Base-by-base conservation (phyloP, 1,140 invertebrate species). In the Leptopilina clavipes region DNA sequence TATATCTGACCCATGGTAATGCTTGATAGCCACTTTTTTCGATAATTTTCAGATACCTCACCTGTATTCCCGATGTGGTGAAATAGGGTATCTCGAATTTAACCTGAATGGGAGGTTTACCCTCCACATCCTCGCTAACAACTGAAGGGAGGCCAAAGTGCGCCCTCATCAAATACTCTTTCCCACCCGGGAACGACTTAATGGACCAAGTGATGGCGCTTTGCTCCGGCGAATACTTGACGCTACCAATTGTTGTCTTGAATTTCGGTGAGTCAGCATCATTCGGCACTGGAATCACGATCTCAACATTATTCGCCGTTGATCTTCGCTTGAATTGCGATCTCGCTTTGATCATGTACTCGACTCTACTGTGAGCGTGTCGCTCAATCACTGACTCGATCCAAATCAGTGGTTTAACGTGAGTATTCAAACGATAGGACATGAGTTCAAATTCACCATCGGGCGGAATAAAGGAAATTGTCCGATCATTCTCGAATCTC, bases 371-470 rank as follows among this genome's bases (percentile, higher is more conserved):
- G 90, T 99, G 98, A 25, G 96, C 97, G 91, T 99, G 97, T n/a
- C 98, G 93, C 88, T 99, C 98, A 81, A 99, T 99, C 1, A 99
- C 98, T 25, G 98, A 99, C 89, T 99, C 99, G 80, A 99, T 99
- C 99, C 98, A 99, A 86, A 99, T 99, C 25, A 99, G 89, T 0
- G 99, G 99, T 87, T 99, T 99, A 0, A 97, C 98, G 90, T 99
- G 97, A 6, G 98, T 99, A 86, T 98, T 99, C 5, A 99, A 91
- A 71, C 98, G 93, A 90, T 99, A 99, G 0, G 98, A 99, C 99
- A 99, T 99, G n/a, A 99, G 91, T 89, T 99, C 99, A 92, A 99
- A 99, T 89, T 99, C 99, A 25, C 99, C 99, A 92, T 99, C 99
- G 0, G 98, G 99, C 54, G 98, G 99, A 86, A 99, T 99, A 84